Percentiles rank a stretch among this genome's conserved stretches.
Evolutionary conservation across 2,113 vertebrate genomes (phyloP).

Genomic region (Etheostoma spectabile): DNA sequence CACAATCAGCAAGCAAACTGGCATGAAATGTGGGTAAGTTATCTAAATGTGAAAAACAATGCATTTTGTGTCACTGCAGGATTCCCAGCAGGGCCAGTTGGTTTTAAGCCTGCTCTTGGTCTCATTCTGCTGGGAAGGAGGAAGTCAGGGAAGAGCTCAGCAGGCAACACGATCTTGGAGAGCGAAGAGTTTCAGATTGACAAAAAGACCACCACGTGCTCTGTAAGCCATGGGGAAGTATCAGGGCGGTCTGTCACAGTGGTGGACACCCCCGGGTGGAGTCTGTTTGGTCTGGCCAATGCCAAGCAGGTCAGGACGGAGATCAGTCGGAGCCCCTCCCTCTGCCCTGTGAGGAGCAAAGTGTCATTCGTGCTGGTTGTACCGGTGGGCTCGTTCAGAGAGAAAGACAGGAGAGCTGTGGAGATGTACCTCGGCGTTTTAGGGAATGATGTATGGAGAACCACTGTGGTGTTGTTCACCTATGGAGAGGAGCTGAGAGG

Average conservation of each 20-base stretch:
- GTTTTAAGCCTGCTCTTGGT: not conserved
- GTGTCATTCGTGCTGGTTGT: slow-evolving; percentile 56
- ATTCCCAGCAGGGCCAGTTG: not conserved
- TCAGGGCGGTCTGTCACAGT: slow-evolving; percentile 39
- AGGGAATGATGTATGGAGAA: slow-evolving; percentile 47
- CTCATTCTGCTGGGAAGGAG: slow-evolving; percentile 72
- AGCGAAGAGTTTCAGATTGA: slow-evolving; percentile 27
- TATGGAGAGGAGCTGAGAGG: slow-evolving; percentile 57
- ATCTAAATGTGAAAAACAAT: not conserved
- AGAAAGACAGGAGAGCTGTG: slow-evolving; percentile 52
- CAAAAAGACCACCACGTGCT: slow-evolving; percentile 43
- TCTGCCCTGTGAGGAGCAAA: slow-evolving; percentile 37
- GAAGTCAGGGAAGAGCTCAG: slow-evolving; percentile 67
- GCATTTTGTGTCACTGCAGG: not conserved
- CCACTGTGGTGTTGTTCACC: slow-evolving; percentile 66
- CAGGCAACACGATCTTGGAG: slow-evolving; percentile 62
- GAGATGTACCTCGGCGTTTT: slow-evolving; percentile 57
- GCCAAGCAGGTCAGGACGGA: slow-evolving; percentile 40
- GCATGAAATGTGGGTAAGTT: not conserved
- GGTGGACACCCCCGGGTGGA: slow-evolving; percentile 74
- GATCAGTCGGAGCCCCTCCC: slow-evolving; percentile 37
- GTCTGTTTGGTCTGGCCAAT: slow-evolving; percentile 55
- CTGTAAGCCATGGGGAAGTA: slow-evolving; percentile 13
- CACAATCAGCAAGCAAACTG: not conserved
- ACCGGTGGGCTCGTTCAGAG: slow-evolving; percentile 61